A percentile compares a stretch with the other conserved stretches of the same genome.
These are phyloP conservation scores for Onychomys arenicola DNA, from an alignment of 2,797 vertebrate genomes.

Conservation along the genomic window DNA sequence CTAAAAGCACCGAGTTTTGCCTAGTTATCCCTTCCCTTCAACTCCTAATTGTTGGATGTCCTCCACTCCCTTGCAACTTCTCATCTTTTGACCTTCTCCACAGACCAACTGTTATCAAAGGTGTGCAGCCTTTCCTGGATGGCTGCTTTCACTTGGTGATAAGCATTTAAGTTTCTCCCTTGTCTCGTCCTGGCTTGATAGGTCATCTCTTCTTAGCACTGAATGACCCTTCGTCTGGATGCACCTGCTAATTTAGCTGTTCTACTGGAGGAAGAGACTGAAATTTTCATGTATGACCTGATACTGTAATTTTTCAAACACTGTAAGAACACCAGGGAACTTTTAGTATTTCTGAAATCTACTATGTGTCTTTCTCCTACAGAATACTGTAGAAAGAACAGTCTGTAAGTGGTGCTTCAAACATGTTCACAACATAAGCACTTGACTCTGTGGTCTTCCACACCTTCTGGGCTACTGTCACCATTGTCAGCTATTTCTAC, in stretches of 20 bases:
- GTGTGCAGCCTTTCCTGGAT: neutral
- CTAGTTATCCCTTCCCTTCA: neutral
- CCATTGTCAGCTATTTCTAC: neutral
- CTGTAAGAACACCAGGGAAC: neutral
- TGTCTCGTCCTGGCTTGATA: neutral
- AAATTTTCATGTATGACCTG: neutral
- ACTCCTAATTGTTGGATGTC: neutral
- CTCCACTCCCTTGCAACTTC: neutral
- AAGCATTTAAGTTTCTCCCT: neutral
- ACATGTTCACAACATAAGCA: neutral
- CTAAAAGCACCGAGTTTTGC: neutral
- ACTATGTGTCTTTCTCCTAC: neutral
- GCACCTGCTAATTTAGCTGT: neutral
- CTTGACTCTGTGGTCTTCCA: neutral
- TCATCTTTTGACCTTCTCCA: neutral
- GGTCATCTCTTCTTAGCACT: neutral
- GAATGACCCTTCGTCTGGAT: neutral
- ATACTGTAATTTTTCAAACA: neutral
- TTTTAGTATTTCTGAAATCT: neutral
- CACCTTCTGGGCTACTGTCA: neutral
- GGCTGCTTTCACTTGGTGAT: neutral
- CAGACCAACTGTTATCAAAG: neutral
- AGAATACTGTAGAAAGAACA: neutral
- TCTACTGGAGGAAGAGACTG: neutral
- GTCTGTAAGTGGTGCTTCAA: neutral